Base-by-base conservation (phyloP, 2,888 invertebrate species). In the Folsomia manolachei region DNA sequence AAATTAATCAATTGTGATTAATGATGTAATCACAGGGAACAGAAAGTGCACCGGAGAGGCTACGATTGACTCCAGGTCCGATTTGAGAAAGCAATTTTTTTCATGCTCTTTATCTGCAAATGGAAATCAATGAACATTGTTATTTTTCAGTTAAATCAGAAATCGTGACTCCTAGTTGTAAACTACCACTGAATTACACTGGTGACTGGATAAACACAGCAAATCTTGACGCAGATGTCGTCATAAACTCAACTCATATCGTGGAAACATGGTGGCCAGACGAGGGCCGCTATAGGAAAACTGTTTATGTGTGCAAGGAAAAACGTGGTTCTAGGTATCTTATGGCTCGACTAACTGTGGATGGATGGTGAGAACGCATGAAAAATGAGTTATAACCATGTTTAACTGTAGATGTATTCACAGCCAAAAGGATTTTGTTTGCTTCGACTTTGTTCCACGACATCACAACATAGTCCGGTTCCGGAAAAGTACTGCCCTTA, bases 121-220 rank as follows among this genome's bases (percentile, higher is more conserved):
- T 14, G 11, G 18, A 23, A 56, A 51, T 51, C 66, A 27, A 71
- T 9, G 18, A 39, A 71, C 4, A 24, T 70, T 14, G 1, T 14
- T n/a, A 52, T 52, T 18, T 65, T 60, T 24, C 27, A 83, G 86
- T 88, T 1, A 92, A 95, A 87, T 88, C 94, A 0, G 95, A 95
- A 85, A 89, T 92, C 7, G 94, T 96, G 0, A 91, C 91, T 78
- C 92, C 97, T 1, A 93, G 94, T 0, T 98, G 97, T 82, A 89
- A 94, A 62, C 84, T 98, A 73, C 96, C 97, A 0, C 92, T 94
- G 83, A 97, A 97, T 83, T 95, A 95, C 84, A 89, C 91, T 0
- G 97, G 98, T 0, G 89, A 92, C 24, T 98, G 97, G 97, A 94
- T 97, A 68, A 97, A 97, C 82, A 97, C 97, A 0, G 97, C 97